These are phyloP conservation scores for Drosophila guanche DNA, from an alignment of 1,140 invertebrate genomes.

Conservation along the genomic window DNA sequence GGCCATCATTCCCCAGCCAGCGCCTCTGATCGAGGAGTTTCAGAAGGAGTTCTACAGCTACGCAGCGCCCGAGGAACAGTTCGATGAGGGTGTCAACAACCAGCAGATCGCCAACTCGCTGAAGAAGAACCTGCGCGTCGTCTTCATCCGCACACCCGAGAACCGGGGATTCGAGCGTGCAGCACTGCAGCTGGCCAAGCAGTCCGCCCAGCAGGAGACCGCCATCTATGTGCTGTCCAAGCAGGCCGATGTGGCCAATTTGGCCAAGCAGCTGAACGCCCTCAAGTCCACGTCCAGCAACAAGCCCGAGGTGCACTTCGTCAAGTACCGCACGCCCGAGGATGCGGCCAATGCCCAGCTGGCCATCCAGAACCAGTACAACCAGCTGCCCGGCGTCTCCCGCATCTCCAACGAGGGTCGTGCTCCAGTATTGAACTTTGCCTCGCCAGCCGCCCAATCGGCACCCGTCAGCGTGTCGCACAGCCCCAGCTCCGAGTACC, in stretches of 20 bases:
- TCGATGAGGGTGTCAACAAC: slow-evolving; percentile 57
- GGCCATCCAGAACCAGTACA: slow-evolving; percentile 73
- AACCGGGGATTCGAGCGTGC: slow-evolving; percentile 85
- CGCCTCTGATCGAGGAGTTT: slow-evolving; percentile 58
- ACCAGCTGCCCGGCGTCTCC: slow-evolving; percentile 64
- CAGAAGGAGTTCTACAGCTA: slow-evolving; percentile 77
- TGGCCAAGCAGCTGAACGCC: slow-evolving; percentile 67
- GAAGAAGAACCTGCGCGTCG: slow-evolving; percentile 93
- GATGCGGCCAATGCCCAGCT: slow-evolving; percentile 71
- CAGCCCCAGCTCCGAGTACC: slow-evolving; percentile 45
- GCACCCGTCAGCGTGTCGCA: neutral
- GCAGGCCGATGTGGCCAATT: slow-evolving; percentile 82
- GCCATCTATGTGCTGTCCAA: slow-evolving; percentile 93
- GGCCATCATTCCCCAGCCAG: slow-evolving; percentile 32
- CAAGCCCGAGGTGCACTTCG: slow-evolving; percentile 74
- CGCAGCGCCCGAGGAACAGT: slow-evolving; percentile 73
- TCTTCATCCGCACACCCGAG: slow-evolving; percentile 92
- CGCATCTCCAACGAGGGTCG: slow-evolving; percentile 69
- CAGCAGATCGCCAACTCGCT: slow-evolving; percentile 83
- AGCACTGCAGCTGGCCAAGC: slow-evolving; percentile 86
- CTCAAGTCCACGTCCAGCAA: slow-evolving; percentile 59
- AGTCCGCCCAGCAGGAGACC: slow-evolving; percentile 85
- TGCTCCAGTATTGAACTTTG: slow-evolving; percentile 72
- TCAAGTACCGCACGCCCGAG: slow-evolving; percentile 71
- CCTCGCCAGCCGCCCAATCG: slow-evolving; percentile 37